Base-by-base conservation (phyloP, 1,140 invertebrate species). In the Pissodes strobi region DNA sequence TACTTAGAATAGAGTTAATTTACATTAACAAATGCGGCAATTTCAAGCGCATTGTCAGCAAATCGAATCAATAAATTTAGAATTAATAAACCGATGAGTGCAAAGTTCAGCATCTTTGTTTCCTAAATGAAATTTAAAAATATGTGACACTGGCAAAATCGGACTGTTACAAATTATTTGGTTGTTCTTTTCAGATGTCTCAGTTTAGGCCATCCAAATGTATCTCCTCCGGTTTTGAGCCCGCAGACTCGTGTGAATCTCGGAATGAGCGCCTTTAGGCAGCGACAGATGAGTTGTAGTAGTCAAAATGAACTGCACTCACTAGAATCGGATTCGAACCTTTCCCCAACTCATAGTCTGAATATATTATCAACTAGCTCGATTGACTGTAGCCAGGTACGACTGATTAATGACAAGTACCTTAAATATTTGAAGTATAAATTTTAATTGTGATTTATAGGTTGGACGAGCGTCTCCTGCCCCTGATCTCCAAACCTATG, bases 281-380 rank as follows among this genome's bases (percentile, higher is more conserved):
- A 80, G 72, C 66, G 73, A 18, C 86, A 88, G 59, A 87, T 87
- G 69, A 88, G 87, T 58, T 89, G 87, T 70, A 85, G 87, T 49
- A 90, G 88, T 72, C 87, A 88, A 73, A 88, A 85, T 1, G 88
- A 90, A 30, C 74, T 88, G 13, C 83, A 85, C 37, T 85, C 85
- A 0, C 78, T 85, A 53, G 84, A 86, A 53, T 79, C 78, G 2
- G 84, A 84, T 57, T 76, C 81, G 0, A 81, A 81, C 72, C 78
- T 81, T 62, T 83, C 82, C 64, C 80, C 83, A 21, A 78, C 77
- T 55, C 81, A 80, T 65, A 80, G 80, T 71, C 79, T 82, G 64
- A 79, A 77, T 15, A 79, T 80, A 38, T 79, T 80, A 60, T 79
- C 76, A 39, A 79, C 77, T 2, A 81, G 81, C 0, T 76, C 75